Evolutionary conservation across 2,113 vertebrate genomes (phyloP), one percentile per base, ranked within the genome.

Genomic region (Chaetodon trifascialis): DNA sequence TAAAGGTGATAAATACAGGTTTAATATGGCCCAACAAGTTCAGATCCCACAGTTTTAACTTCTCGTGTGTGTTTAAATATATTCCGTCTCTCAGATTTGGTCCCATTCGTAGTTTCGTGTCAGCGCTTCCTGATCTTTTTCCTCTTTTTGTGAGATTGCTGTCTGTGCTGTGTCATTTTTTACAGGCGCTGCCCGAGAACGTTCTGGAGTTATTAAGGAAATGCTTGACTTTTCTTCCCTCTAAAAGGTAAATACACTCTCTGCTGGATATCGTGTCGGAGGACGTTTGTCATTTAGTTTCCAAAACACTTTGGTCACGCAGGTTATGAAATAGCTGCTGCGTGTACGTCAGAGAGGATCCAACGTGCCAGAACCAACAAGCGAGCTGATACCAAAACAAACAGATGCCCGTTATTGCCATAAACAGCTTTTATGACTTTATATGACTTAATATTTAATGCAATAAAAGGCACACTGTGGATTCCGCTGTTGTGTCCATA

Each of bases 191-290:
- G 84, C 95, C 97, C 66, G 96, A 96, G 94, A 96, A 94, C 82
- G 82, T 95, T 79, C 46, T 94, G 2, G 66, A 88, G 83, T 94
- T 99, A 65, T 95, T 99, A 92, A 96, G 96, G 91, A 99, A 97
- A 92, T 99, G 98, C 87, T 95, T 99, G 84, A 97, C 95, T 0
- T 99, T 99, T 92, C 96, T 96, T 0, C 97, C 98, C 86, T 97
- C 97, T 16, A 97, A 96, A 92, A 97, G 98, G 98, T 96, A 95
- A 91, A 86, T 87, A 25, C 40, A 40, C 21, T 44, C 12, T 64
- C 5, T 65, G 11, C 36, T 75, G 25, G 30, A 54, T 47, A 11
- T 74, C 60, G 68, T 70, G 58, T 67, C 73, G 59, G 15, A 67
- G 36, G 77, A 72, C 59, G 73, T 71, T 59, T 42, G 25, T 10